Evolutionary conservation across 2,797 vertebrate species (phyloP).

Genomic region (Sebastes miniatus): DNA sequence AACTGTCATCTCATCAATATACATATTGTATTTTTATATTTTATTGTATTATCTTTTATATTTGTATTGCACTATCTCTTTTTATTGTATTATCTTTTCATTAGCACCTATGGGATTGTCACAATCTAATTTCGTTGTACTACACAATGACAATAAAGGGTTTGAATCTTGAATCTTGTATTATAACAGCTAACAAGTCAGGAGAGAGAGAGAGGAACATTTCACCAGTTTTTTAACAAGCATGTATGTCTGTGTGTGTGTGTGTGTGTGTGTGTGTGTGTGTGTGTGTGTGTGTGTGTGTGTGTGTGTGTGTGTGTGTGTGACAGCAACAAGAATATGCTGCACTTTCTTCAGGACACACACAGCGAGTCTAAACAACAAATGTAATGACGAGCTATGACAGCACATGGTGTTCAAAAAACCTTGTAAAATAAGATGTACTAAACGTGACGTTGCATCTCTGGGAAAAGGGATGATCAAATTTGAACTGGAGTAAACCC

Average conservation of each 20-base stretch:
- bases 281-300: slow-evolving; percentile 6
- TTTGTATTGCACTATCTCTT: too few species aligned
- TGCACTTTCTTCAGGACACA: neutral
- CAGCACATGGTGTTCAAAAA: neutral
- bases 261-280: slow-evolving; percentile 19
- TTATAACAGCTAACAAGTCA: neutral
- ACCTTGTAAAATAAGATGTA: neutral
- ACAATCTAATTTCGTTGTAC: too few species aligned
- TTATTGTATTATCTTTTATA: too few species aligned
- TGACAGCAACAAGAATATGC: slow-evolving; percentile 18
- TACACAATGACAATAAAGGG: too few species aligned
- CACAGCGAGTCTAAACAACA: slow-evolving; percentile 2
- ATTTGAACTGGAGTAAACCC: slow-evolving; percentile 77
- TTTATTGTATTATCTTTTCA: too few species aligned
- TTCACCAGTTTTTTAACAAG: slow-evolving; percentile 23
- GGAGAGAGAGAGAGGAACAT: neutral
- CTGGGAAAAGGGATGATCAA: neutral
- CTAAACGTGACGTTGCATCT: slow-evolving; percentile 23
- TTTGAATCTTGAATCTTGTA: too few species aligned
- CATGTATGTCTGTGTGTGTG: slow-evolving; percentile 9
- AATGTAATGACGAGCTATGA: neutral
- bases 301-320: slow-evolving; percentile 7
- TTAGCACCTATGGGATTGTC: too few species aligned
- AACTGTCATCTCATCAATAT: too few species aligned
- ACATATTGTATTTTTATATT: too few species aligned